A percentile compares a stretch with the other conserved stretches of the same genome.
Conservation (phyloP, 2,888 invertebrate genomes). For the Helicoverpa assulta region DNA sequence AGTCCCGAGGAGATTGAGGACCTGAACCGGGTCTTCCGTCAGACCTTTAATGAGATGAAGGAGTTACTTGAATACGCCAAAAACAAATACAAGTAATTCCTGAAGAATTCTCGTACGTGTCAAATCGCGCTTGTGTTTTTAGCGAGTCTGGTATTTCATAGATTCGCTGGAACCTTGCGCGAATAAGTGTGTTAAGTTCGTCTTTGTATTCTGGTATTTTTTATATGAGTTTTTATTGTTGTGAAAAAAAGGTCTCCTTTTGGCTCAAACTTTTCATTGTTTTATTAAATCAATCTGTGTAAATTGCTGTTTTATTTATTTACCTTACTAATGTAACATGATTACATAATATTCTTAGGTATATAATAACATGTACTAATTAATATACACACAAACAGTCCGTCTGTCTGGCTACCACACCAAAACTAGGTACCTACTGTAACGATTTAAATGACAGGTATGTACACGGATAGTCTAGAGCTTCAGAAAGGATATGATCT, state of each 20-base stretch:
- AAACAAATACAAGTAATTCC: background rate
- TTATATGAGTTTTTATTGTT: background rate
- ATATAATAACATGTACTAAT: too few relatives aligned
- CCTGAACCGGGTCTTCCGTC: background rate
- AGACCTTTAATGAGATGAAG: background rate
- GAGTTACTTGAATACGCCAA: background rate
- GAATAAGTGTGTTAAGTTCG: background rate
- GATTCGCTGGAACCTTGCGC: background rate
- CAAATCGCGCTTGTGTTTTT: background rate
- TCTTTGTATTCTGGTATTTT: background rate
- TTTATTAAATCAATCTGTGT: constrained; percentile 1
- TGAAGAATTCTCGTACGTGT: background rate
- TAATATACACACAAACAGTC: too few relatives aligned
- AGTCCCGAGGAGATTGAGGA: background rate
- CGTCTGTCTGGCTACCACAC: too few relatives aligned
- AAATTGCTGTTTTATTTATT: background rate
- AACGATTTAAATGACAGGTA: too few relatives aligned
- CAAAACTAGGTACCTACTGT: too few relatives aligned
- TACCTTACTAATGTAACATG: too few relatives aligned
- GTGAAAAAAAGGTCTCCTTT: background rate
- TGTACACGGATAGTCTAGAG: too few relatives aligned
- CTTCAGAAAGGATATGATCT: too few relatives aligned
- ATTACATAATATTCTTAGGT: too few relatives aligned
- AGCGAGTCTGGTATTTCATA: background rate
- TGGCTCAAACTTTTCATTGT: background rate